Base-by-base conservation (phyloP, 2,888 invertebrate species). In the Mesoligia furuncula region DNA sequence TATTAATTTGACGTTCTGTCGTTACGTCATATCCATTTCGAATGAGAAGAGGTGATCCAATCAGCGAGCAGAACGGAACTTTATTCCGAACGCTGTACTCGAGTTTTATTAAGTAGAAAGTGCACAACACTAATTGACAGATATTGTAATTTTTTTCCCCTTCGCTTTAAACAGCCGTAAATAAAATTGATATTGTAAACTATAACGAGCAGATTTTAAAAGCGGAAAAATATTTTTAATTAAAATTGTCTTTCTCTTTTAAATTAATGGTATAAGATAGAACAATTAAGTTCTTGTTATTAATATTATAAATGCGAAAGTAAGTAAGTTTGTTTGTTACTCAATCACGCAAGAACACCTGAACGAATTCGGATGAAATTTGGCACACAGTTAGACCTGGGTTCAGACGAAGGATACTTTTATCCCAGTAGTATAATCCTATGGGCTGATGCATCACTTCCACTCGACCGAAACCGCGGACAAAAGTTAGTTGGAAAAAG, bases 11-110 rank as follows among this genome's bases (percentile, higher is more conserved):
- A 42, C 31, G n/a, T 45, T 13, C 11, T 48, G 24, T 71, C 65
- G 13, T 39, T 67, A 76, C 48, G 70, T 54, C 57, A 78, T 62
- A 62, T 76, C 24, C n/a, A n/a, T 57, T n/a, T 6, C 57, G 54
- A 75, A 45, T 39, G 15, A 39, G 57, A 70, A 31, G 27, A 20
- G 54, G 36, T 39, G 13, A 57, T 57, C 24, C 48, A 78, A 70
- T 70, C 24, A 70, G 70, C 17, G 27, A 27, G 20, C 8, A 17
- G 15, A n/a, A n/a, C n/a, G n/a, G n/a, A n/a, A n/a, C n/a, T n/a
- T n/a, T 24, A 57, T 31, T 70, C 8, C 13, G 13, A 36, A 57
- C 24, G 15, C 6, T 42, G 31, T 20, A 61, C 11, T 61, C 48
- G n/a, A 39, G 13, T 24, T 17, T 24, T 36, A 36, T 7, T n/a